Percentiles rank a stretch among this genome's conserved stretches.
Evolutionary conservation across 2,797 vertebrate genomes (phyloP).

Genomic region (Staurois parvus): DNA sequence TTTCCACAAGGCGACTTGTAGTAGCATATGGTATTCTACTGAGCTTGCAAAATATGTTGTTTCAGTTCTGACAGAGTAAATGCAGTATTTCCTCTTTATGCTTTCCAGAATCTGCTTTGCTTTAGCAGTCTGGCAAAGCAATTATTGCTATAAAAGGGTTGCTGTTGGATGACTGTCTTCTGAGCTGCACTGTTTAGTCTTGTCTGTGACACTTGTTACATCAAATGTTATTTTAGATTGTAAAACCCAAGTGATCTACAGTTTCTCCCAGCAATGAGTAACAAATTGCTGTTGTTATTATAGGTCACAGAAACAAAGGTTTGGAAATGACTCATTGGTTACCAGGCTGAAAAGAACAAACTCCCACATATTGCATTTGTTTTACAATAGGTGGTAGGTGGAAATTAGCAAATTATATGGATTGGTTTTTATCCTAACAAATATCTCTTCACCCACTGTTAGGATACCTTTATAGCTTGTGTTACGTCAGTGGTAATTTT

Average conservation of each 20-base stretch:
- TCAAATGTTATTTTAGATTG: not conserved
- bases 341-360: slow-evolving; percentile 29
- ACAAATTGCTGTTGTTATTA: slow-evolving; percentile 33
- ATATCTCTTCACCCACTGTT: slow-evolving; percentile 11
- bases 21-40: slow-evolving; percentile 55
- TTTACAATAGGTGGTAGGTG: slow-evolving; percentile 25
- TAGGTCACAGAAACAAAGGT: slow-evolving; percentile 23
- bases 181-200: not conserved
- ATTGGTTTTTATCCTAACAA: not conserved
- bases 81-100: slow-evolving; percentile 25
- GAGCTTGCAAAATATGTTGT: slow-evolving; percentile 43
- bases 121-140: not conserved
- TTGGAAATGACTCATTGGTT: slow-evolving; percentile 32
- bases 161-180: slow-evolving; percentile 10
- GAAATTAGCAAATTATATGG: slow-evolving; percentile 1
- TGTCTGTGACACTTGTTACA: not conserved
- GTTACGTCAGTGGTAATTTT: slow-evolving; percentile 32
- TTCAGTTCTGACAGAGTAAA: slow-evolving; percentile 38
- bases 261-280: slow-evolving; percentile 9
- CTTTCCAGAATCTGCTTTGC: slow-evolving; percentile 19
- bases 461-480: not conserved
- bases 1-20: slow-evolving; percentile 56
- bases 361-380: slow-evolving; percentile 32
- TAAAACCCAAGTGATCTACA: not conserved
- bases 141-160: slow-evolving; percentile 10